Base-by-base conservation (phyloP, 2,113 vertebrate genomes). In the Cariama cristata region DNA sequence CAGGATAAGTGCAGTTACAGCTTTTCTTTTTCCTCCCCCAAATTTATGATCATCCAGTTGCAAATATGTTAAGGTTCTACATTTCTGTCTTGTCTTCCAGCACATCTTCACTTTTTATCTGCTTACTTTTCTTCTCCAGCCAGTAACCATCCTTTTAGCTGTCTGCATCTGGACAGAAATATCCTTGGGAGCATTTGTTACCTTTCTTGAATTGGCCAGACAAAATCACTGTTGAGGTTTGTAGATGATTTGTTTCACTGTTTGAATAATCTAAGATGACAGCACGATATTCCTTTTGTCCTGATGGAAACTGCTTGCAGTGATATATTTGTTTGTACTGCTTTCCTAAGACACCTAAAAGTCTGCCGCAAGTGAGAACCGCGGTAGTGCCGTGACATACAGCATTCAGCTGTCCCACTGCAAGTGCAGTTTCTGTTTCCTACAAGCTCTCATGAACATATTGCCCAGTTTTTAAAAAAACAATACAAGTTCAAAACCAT, bases 1-100 rank as follows among this genome's bases (percentile, higher is more conserved):
- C 11, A 75, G 15, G 8, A 8, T 59, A 38, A 64, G 3, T 33
- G 21, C 26, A 47, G 12, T 19, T 52, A 53, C 0, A 4, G 12
- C 2, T 69, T 49, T 53, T 56, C n/a, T n/a, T 8, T 3, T 38
- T 38, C 38, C 38, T 2, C 2, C 30, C 4, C 3, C 0, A 33
- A 42, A 86, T 17, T 55, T 64, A 28, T 53, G 6, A n/a, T 56
- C 23, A 79, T 27, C 8, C 21, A 23, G 6, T 30, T 67, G 9
- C 28, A 82, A 56, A 28, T 49, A 35, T 10, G 11, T 68, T 56
- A 17, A 69, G 9, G 2, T 86, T 92, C 69, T 92, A 28, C 6
- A 16, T 82, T 85, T 93, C 28, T 76, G 0, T 56, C 24, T 47
- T 82, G 45, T 64, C 26, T 30, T 79, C 22, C 49, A 60, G 21